Evolutionary conservation across 2,113 vertebrate genomes (phyloP).

Genomic region (Dinomys branickii): DNA sequence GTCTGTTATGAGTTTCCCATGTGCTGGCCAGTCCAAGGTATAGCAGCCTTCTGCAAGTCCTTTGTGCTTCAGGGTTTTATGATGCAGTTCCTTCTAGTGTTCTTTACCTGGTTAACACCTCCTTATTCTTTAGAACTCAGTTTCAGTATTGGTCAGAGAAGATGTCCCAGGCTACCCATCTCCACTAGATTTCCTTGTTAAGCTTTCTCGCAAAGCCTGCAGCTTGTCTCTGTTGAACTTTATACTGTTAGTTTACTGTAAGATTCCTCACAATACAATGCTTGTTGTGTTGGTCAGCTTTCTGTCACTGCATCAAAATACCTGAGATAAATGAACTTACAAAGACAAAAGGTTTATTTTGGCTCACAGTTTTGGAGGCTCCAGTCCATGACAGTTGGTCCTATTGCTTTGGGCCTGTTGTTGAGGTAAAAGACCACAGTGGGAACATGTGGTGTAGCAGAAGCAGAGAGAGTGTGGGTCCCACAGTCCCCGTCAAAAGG

Average conservation of each 20-base stretch:
- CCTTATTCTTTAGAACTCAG: neutral
- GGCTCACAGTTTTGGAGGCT: neutral
- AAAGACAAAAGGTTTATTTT: neutral
- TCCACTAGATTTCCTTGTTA: neutral
- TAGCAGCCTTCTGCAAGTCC: neutral
- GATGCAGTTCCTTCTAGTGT: neutral
- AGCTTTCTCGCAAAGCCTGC: neutral
- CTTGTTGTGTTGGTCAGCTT: neutral
- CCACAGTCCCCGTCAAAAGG: neutral
- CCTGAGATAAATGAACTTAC: neutral
- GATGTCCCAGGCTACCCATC: neutral
- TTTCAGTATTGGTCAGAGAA: constrained; percentile 30
- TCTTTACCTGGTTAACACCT: neutral
- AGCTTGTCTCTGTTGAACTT: neutral
- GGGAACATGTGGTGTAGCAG: neutral
- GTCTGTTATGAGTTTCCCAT: neutral
- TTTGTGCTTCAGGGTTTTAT: neutral
- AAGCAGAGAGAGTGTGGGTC: neutral
- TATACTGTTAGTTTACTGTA: neutral
- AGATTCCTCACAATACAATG: neutral
- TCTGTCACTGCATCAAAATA: neutral
- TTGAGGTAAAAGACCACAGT: neutral
- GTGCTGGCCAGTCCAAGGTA: neutral
- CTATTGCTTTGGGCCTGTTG: neutral
- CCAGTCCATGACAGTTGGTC: neutral